These are phyloP conservation scores for Rhaphigaster nebulosa DNA, from an alignment of 2,888 invertebrate genomes.

Conservation along the genomic window DNA sequence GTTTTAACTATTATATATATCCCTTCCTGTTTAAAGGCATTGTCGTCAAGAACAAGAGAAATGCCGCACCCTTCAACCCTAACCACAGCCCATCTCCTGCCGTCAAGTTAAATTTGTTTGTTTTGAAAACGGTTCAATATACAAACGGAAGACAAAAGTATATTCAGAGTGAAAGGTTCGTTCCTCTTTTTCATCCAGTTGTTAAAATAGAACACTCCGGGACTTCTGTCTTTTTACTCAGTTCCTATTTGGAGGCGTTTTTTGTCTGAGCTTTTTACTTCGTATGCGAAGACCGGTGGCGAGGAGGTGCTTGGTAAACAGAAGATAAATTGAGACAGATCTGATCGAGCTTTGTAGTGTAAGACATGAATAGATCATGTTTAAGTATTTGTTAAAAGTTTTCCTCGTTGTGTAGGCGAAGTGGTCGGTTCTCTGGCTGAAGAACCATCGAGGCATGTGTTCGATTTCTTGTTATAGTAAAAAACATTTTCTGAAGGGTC, in stretches of 20 bases:
- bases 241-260: not conserved
- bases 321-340: not conserved
- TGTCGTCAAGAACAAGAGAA: not conserved
- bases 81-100: slow-evolving; percentile 27
- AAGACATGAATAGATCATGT: not conserved
- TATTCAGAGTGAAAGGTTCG: slow-evolving; percentile 21
- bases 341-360: not conserved
- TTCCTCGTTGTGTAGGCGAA: not conserved
- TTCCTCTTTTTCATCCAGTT: not conserved
- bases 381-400: not conserved
- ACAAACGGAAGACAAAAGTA: slow-evolving; percentile 45
- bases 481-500: not conserved
- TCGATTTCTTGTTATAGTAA: not conserved
- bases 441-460: not conserved
- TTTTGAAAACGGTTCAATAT: slow-evolving; percentile 39
- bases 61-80: not conserved
- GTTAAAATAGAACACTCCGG: slow-evolving; percentile 31
- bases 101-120: slow-evolving; percentile 42
- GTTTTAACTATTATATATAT: too few relatives aligned
- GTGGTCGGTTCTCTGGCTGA: not conserved
- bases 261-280: not conserved
- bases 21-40: not conserved
- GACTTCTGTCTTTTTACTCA: slow-evolving; percentile 14
- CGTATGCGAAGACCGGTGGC: not conserved
- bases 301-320: not conserved